These are phyloP conservation scores for Priocnemis perturbator DNA, from an alignment of 2,888 invertebrate genomes.

Conservation along the genomic window DNA sequence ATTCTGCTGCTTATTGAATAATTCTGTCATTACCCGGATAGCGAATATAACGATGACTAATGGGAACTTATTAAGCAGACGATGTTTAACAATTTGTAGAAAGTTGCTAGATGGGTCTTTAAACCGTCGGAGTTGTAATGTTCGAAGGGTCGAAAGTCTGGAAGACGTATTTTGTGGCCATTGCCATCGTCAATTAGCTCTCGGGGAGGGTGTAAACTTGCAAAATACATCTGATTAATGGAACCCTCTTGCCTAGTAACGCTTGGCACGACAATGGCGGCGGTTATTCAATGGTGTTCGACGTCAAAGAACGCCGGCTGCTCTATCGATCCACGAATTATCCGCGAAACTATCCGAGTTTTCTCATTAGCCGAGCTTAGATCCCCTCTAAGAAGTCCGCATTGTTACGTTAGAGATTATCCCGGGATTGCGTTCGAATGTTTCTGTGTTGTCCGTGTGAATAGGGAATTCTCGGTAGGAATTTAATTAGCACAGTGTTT, in stretches of 20 bases:
- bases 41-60: too few relatives aligned
- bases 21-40: too few relatives aligned
- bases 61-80: too few relatives aligned
- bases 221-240: constrained; percentile 33
- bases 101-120: too few relatives aligned
- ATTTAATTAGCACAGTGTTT: too few relatives aligned
- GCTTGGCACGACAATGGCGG: constrained; percentile 25
- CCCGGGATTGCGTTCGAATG: not conserved
- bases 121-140: too few relatives aligned
- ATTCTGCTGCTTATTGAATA: too few relatives aligned
- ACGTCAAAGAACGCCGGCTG: constrained; percentile 21
- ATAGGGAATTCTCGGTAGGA: not conserved
- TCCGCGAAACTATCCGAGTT: constrained; percentile 21
- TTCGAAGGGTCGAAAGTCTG: too few relatives aligned
- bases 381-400: constrained; percentile 1
- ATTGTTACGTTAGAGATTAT: not conserved
- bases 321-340: constrained; percentile 32
- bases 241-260: constrained; percentile 14
- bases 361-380: constrained; percentile 35
- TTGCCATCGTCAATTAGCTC: too few relatives aligned
- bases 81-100: too few relatives aligned
- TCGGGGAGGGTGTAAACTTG: too few relatives aligned
- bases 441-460: not conserved
- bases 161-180: too few relatives aligned
- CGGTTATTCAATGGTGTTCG: constrained; percentile 17